Base-by-base conservation (phyloP, 1,140 invertebrate genomes). In the Cataglyphis hispanica region DNA sequence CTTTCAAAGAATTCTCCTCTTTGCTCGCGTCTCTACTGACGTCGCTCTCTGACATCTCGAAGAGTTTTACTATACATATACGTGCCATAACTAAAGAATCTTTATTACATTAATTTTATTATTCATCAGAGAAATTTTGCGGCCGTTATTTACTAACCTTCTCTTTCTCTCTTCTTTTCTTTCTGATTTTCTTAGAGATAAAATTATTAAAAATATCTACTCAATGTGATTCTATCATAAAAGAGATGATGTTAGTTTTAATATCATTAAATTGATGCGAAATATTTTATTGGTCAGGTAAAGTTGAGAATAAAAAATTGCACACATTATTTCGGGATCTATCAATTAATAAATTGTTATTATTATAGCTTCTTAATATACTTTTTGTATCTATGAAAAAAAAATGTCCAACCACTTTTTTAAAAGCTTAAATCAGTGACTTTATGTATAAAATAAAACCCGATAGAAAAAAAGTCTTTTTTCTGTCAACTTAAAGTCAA, bases 1-100 rank as follows among this genome's bases (percentile, higher is more conserved):
- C 89, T 92, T 92, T 92, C 86, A 74, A 92, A 92, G 91, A 91
- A 91, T 93, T 89, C 58, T 67, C 69, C 16, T 56, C 60, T 83
- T 83, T 64, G 58, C 60, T 70, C 43, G 34, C 34, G 13, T 70
- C 37, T 31, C 37, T 58, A 69, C 64, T 63, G 46, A 72, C 76
- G 76, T 76, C 69, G 50, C 56, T 60, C n/a, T 19, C 4, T 40
- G 75, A 64, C 72, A 64, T 66, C 25, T 50, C 5, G 43, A 77
- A 77, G 50, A 60, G 31, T 46, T 72, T 81, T 16, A 16, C 2
- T 25, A 25, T 58, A 60, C 22, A 81, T n/a, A 81, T 11, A 37
- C 16, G 25, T 40, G 19, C 16, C n/a, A 1, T 50, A 70, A 58
- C 37, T 34, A 72, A 70, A 72, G 22, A 37, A 81, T 72, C 25